Base-by-base conservation (phyloP, 2,113 vertebrate genomes). In the Nothocercus nigrocapillus region DNA sequence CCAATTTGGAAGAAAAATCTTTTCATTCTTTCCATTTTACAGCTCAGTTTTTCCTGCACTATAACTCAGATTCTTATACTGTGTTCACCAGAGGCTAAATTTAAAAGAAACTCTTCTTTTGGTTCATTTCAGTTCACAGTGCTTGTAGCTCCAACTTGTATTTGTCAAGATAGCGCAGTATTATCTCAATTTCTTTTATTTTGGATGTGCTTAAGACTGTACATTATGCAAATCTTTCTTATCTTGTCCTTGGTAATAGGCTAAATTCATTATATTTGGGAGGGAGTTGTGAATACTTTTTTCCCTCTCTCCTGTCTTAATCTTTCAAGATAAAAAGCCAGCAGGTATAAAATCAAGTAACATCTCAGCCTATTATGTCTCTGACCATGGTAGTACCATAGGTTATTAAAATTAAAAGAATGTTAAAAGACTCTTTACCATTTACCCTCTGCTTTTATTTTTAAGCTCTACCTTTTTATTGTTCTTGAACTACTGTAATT, bases 21-120 rank as follows among this genome's bases (percentile, higher is more conserved):
- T 56, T 82, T 89, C 77, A 36, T 96, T 95, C 88, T 96, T 97
- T 97, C 95, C 90, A 82, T 94, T 94, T 92, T 79, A 93, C 87
- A 89, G 77, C 59, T 79, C 68, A 82, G 79, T 93, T 90, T 95
- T 86, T 56, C 85, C 69, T 90, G 53, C 30, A 0, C 54, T 74
- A 54, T 28, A 92, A 86, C 73, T 95, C 79, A 51, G 74, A 66
- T 45, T 80, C 42, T 18, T 85, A 77, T 51, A 54, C 40, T 82
- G 59, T 67, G 49, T 44, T 95, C 87, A 73, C 19, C 36, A 38
- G 93, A 78, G 75, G 34, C 44, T 88, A 15, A 59, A 76, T 66
- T 73, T 47, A 22, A 85, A 82, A 89, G 54, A 88, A 92, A 13
- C 51, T 73, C 78, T 66, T 59, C 34, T 72, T 69, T 45, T 49